Evolutionary conservation across 2,797 vertebrate species (phyloP).

Genomic region (Schizopygopsis malacanthus): DNA sequence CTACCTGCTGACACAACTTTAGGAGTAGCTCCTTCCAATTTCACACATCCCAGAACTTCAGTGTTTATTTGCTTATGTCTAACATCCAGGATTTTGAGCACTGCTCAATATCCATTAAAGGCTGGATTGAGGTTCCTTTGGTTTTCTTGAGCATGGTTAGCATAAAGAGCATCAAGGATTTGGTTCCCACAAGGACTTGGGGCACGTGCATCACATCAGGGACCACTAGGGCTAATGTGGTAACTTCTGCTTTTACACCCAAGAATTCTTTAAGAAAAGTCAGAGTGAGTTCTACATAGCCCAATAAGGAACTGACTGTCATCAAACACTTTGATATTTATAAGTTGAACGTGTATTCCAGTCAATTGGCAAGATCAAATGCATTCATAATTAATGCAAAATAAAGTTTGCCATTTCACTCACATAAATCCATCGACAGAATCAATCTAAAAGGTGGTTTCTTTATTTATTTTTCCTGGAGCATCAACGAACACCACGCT

Average conservation of each 20-base stretch:
- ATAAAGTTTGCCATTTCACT: too few species aligned
- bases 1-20: neutral
- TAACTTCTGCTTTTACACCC: neutral
- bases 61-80: neutral
- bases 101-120: neutral
- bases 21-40: neutral
- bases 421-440: too few species aligned
- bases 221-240: neutral
- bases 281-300: neutral
- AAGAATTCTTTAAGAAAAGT: neutral
- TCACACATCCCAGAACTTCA: conserved; percentile 3
- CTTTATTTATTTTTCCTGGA: too few species aligned
- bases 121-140: neutral
- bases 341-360: too few species aligned
- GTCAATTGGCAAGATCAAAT: too few species aligned
- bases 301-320: neutral
- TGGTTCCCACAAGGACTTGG: neutral
- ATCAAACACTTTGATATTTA: too few species aligned
- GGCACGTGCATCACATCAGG: neutral
- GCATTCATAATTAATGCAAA: neutral
- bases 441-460: too few species aligned
- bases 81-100: neutral
- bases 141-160: neutral
- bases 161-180: neutral
- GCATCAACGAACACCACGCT: too few species aligned